These are phyloP conservation scores for Poeciliopsis presidionis DNA, from an alignment of 2,797 vertebrate genomes.

Conservation along the genomic window DNA sequence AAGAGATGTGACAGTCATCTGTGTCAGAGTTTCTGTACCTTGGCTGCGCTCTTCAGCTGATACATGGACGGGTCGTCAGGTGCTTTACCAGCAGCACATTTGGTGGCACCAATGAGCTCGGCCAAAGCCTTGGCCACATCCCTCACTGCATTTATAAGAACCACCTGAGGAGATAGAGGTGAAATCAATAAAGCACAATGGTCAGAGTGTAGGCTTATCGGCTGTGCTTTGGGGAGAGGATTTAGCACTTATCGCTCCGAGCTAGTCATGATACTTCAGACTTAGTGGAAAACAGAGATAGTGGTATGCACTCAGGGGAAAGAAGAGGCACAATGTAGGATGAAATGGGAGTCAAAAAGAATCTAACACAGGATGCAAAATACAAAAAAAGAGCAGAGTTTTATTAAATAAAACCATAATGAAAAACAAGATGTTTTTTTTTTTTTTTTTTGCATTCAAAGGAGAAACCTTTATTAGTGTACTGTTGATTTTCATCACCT, in stretches of 20 bases:
- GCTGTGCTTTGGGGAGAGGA: conserved; percentile 54
- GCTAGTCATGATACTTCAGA: conserved; percentile 67
- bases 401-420: conserved; percentile 16
- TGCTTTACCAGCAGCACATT: conserved; percentile 95
- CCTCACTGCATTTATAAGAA: conserved; percentile 97
- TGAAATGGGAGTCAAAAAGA: conserved; percentile 42
- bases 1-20: conserved; percentile 20
- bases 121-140: conserved; percentile 98
- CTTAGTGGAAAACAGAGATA: conserved; percentile 47
- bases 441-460: neutral
- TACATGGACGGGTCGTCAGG: conserved; percentile 99
- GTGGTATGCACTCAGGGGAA: conserved; percentile 39
- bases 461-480: neutral
- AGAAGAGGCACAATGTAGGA: conserved; percentile 32
- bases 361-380: conserved; percentile 9
- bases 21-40: conserved; percentile 79
- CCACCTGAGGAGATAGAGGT: conserved; percentile 85
- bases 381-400: conserved; percentile 23
- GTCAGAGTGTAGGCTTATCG: conserved; percentile 59
- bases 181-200: conserved; percentile 66
- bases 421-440: neutral
- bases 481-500: conserved; percentile 78
- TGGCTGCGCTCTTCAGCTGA: conserved; percentile 97
- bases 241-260: conserved; percentile 72
- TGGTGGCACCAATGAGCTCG: conserved; percentile 96